These are phyloP conservation scores for Phataginus tetradactyla DNA, from an alignment of 2,797 vertebrate species.

Conservation along the genomic window DNA sequence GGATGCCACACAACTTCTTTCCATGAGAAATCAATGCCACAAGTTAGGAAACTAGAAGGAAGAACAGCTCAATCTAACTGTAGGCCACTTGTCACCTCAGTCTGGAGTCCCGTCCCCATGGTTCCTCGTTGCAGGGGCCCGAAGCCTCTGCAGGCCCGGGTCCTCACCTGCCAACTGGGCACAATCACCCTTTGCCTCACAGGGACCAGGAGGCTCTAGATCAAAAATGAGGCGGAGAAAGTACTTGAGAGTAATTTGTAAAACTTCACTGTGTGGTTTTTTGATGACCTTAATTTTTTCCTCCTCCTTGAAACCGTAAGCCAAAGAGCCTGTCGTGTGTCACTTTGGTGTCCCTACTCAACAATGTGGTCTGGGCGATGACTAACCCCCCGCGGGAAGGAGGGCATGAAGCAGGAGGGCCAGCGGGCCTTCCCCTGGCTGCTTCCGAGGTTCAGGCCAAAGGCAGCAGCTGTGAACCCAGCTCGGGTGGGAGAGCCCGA, in stretches of 20 bases:
- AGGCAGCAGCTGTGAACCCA: fast-evolving
- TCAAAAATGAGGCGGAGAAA: not conserved
- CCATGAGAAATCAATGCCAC: not conserved
- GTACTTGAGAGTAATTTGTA: not conserved
- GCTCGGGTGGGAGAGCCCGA: not conserved
- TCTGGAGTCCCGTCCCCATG: not conserved
- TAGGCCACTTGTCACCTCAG: not conserved
- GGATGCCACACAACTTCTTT: not conserved
- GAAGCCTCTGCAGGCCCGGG: not conserved
- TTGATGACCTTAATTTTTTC: not conserved
- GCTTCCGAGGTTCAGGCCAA: not conserved
- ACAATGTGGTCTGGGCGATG: fast-evolving
- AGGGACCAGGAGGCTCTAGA: not conserved
- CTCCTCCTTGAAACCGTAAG: not conserved
- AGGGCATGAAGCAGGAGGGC: not conserved
- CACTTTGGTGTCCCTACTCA: not conserved
- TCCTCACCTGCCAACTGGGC: not conserved
- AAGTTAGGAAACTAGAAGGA: not conserved
- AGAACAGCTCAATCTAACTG: not conserved
- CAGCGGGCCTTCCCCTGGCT: not conserved
- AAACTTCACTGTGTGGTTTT: not conserved
- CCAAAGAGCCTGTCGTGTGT: not conserved
- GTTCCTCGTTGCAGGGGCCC: too few relatives aligned
- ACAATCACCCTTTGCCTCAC: not conserved
- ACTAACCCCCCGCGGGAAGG: too few relatives aligned